phyloP scores from a whole-genome alignment of 2,888 invertebrate genomes.

The Beris chalybata region DNA sequence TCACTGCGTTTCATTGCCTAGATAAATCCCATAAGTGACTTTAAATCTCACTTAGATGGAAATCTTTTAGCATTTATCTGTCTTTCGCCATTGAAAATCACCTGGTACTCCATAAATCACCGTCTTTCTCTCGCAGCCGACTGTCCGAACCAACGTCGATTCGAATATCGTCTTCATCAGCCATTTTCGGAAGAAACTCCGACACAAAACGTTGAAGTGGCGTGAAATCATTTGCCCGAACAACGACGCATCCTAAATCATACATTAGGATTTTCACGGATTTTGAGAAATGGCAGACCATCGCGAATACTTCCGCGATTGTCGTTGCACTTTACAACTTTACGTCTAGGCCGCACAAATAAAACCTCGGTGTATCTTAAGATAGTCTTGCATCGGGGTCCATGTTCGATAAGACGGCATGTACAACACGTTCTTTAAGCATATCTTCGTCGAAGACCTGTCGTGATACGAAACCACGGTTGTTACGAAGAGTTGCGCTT shows the following conservation, averaged over 20 bases:
- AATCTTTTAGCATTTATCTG: conserved; percentile 17
- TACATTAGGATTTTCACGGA: conserved; percentile 6
- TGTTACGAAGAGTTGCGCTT: not conserved
- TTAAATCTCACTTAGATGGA: conserved; percentile 15
- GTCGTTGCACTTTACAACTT: not conserved
- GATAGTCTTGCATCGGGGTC: not conserved
- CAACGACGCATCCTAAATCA: conserved; percentile 22
- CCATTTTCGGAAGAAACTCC: conserved; percentile 19
- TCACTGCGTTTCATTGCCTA: conserved; percentile 12
- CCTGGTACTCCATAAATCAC: conserved; percentile 18
- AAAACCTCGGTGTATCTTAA: not conserved
- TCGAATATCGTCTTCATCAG: conserved; percentile 20
- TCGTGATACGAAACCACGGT: conserved; percentile 19
- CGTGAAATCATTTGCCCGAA: conserved; percentile 21
- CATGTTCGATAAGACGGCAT: conserved; percentile 15
- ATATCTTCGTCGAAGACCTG: not conserved
- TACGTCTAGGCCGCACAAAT: not conserved
- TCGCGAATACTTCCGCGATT: conserved; percentile 15
- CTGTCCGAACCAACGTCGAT: not conserved
- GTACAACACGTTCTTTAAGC: conserved; percentile 18
- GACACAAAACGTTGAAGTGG: conserved; percentile 13
- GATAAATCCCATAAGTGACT: conserved; percentile 23
- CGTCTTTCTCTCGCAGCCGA: not conserved
- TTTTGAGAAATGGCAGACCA: not conserved
- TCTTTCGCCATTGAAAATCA: conserved; percentile 16